A percentile compares a stretch with the other conserved stretches of the same genome.
Conservation (phyloP, 2,113 vertebrate species). For the Cyanoramphus novaezelandiae region DNA sequence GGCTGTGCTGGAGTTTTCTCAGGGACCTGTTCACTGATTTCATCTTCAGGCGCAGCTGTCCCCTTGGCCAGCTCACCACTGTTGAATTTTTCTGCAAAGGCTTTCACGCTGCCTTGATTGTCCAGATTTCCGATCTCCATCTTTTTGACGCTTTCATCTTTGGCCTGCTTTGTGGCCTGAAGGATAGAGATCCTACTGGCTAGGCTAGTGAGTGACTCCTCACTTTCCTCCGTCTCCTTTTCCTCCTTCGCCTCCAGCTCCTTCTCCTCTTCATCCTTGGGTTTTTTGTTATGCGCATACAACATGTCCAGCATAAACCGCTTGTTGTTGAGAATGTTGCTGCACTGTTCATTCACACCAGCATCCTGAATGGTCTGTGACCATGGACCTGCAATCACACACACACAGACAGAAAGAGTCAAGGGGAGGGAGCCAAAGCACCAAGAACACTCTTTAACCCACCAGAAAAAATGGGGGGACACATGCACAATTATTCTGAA, state of each 20-base stretch:
- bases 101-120: conserved; percentile 89
- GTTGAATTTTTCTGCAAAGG: conserved; percentile 89
- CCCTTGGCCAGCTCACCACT: conserved; percentile 85
- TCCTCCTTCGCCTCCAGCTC: conserved; percentile 77
- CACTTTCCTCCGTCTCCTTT: conserved; percentile 74
- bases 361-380: conserved; percentile 79
- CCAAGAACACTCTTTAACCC: neutral
- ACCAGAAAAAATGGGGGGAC: neutral
- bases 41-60: conserved; percentile 74
- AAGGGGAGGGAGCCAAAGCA: neutral
- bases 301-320: conserved; percentile 97
- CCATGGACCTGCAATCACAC: conserved; percentile 83
- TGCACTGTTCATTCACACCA: conserved; percentile 85
- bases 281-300: conserved; percentile 87
- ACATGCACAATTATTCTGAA: neutral
- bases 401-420: neutral
- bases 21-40: conserved; percentile 73
- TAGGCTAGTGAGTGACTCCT: conserved; percentile 82
- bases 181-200: conserved; percentile 89
- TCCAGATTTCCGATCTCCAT: conserved; percentile 86
- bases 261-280: conserved; percentile 75
- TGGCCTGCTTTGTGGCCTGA: conserved; percentile 84
- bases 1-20: conserved; percentile 67
- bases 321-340: conserved; percentile 90
- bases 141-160: conserved; percentile 85